A percentile compares a stretch with the other conserved stretches of the same genome.
phyloP scores from a whole-genome alignment of 1,140 invertebrate species.

The Hydropsyche tenuis region DNA sequence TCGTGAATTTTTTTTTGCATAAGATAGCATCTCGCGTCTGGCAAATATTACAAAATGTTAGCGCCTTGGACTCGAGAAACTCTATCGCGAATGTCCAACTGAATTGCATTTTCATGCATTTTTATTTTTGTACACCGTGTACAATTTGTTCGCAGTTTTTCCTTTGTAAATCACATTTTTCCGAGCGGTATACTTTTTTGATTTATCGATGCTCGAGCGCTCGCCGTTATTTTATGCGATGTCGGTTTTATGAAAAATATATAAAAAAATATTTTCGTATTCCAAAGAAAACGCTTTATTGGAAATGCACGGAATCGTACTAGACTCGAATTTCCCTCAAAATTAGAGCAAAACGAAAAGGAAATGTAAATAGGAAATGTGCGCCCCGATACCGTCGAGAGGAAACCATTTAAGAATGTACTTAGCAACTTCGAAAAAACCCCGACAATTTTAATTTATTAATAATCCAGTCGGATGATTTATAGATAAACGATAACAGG shows the following conservation, averaged over 20 bases:
- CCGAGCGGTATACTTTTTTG: not conserved
- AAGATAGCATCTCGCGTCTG: too few relatives aligned
- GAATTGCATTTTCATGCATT: not conserved
- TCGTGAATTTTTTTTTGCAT: slow-evolving; percentile 8
- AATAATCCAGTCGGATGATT: too few relatives aligned
- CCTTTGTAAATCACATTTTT: not conserved
- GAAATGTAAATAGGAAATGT: not conserved
- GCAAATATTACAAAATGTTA: not conserved
- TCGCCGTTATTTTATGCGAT: not conserved
- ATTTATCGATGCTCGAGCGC: not conserved
- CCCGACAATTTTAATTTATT: too few relatives aligned
- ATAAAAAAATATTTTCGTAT: too few relatives aligned
- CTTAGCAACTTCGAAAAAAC: too few relatives aligned
- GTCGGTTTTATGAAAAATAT: not conserved
- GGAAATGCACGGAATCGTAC: not conserved
- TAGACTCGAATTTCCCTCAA: not conserved
- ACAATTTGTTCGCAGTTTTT: not conserved
- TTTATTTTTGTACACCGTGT: not conserved
- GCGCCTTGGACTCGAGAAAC: not conserved
- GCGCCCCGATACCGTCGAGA: too few relatives aligned
- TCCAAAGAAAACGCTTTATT: not conserved
- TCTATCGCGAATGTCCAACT: not conserved
- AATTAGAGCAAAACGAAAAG: not conserved
- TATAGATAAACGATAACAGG: too few relatives aligned
- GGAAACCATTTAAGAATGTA: too few relatives aligned